Evolutionary conservation across 2,113 vertebrate genomes (phyloP), one percentile per base, ranked within the genome.

Genomic region (Mustela lutreola): DNA sequence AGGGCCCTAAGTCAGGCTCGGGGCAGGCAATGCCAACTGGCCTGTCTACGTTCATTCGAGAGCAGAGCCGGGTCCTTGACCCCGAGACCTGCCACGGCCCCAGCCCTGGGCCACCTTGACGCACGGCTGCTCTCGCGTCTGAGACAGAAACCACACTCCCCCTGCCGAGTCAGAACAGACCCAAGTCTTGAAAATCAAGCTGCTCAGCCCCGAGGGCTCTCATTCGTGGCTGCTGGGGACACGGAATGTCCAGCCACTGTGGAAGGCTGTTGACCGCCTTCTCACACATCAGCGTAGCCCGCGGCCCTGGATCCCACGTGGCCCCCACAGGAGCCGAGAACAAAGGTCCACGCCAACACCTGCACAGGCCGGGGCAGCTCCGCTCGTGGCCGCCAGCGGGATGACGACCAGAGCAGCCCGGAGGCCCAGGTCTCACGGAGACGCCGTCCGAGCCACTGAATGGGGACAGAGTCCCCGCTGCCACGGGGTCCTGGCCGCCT

Each of bases 121-220:
- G 2, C 1, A 26, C 0, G 0, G 33, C 28, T 0, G 0, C 11
- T 12, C 19, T 3, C 7, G 24, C 12, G 36, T 50, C 75, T 15
- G 15, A 80, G 79, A 53, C 15, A 3, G n/a, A 42, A n/a, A n/a
- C 21, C 12, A 2, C n/a, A 2, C 58, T 39, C 10, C 9, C 33
- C 22, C 22, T 0, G 0, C 4, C 0, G 14, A 83, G 22, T 39
- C 58, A 18, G 15, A 3, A 7, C 5, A 22, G 28, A 58, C 65
- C 48, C 7, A 39, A 58, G 28, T 21, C 10, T 56, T 76, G 31
- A 10, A n/a, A 3, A 31, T 26, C 24, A 11, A 28, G 18, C 73
- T 9, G 31, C 36, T n/a, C 28, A 11, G 70, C n/a, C 11, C 6
- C 0, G 1, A 26, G 33, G 7, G 19, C 63, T 33, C n/a, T 16